These are phyloP conservation scores for Prionace glauca DNA, from an alignment of 2,797 vertebrate species.

Conservation along the genomic window DNA sequence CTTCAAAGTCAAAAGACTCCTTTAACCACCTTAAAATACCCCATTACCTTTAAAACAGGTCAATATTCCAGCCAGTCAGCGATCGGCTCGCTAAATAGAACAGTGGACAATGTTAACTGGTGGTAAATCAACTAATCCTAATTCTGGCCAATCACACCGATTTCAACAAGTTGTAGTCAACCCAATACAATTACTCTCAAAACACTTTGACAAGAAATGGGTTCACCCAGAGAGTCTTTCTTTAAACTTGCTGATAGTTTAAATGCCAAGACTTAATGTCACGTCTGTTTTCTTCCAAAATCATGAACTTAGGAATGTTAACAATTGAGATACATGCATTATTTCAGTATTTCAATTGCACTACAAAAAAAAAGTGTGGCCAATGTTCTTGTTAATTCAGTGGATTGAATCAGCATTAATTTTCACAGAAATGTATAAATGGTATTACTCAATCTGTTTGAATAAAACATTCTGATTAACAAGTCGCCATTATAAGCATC, in stretches of 20 bases:
- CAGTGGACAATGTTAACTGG: not conserved
- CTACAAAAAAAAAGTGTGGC: not conserved
- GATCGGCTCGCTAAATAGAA: not conserved
- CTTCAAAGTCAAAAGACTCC: not conserved
- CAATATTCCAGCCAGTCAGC: not conserved
- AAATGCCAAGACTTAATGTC: not conserved
- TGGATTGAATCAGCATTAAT: not conserved
- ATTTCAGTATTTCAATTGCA: not conserved
- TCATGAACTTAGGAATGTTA: not conserved
- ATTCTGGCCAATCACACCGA: not conserved
- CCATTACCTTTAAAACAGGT: too few relatives aligned
- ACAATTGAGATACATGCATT: not conserved
- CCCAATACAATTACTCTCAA: not conserved
- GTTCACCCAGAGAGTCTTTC: not conserved
- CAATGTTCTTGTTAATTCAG: not conserved
- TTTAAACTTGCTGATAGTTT: not conserved
- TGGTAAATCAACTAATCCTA: not conserved
- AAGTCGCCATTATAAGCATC: not conserved
- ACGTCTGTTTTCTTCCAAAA: not conserved
- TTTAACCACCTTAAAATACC: not conserved
- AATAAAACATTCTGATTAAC: slow-evolving; percentile 19
- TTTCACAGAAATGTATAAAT: not conserved
- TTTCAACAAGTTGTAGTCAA: not conserved
- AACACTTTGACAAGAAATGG: not conserved
- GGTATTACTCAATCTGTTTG: not conserved